These are phyloP conservation scores for Ariolimax columbianus DNA, from an alignment of 2,888 invertebrate species.

Conservation along the genomic window DNA sequence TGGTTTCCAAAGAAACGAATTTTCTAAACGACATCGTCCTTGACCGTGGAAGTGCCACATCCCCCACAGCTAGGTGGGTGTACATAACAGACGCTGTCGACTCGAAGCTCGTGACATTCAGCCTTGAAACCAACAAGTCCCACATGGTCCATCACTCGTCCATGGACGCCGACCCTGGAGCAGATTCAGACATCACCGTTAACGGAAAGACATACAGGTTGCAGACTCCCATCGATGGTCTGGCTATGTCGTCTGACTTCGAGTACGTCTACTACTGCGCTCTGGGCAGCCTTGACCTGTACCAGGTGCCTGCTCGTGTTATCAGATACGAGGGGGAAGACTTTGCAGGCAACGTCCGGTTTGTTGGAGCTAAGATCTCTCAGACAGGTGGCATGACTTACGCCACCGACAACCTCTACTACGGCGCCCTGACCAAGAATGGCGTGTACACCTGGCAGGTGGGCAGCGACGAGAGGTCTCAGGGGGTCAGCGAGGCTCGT, in stretches of 20 bases:
- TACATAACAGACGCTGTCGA: constrained; percentile 67
- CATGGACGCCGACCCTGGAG: constrained; percentile 57
- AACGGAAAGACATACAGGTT: not conserved
- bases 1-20: constrained; percentile 50
- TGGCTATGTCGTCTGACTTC: constrained; percentile 68
- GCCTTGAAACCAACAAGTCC: constrained; percentile 58
- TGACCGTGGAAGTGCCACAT: constrained; percentile 57
- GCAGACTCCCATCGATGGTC: constrained; percentile 63
- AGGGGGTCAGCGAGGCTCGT: constrained; percentile 50
- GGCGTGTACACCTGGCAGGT: constrained; percentile 65
- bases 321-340: constrained; percentile 54
- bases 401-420: constrained; percentile 63
- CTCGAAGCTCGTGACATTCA: constrained; percentile 63
- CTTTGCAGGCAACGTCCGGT: constrained; percentile 51
- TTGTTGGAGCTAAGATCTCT: constrained; percentile 61
- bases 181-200: constrained; percentile 45
- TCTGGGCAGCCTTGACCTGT: constrained; percentile 60
- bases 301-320: constrained; percentile 57
- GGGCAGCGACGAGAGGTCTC: constrained; percentile 46
- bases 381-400: constrained; percentile 65
- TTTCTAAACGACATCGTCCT: constrained; percentile 70
- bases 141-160: constrained; percentile 60
- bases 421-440: constrained; percentile 60
- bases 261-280: constrained; percentile 66
- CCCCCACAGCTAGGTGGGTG: constrained; percentile 60